phyloP scores from a whole-genome alignment of 1,140 invertebrate genomes.

The Seison nebaliae region DNA sequence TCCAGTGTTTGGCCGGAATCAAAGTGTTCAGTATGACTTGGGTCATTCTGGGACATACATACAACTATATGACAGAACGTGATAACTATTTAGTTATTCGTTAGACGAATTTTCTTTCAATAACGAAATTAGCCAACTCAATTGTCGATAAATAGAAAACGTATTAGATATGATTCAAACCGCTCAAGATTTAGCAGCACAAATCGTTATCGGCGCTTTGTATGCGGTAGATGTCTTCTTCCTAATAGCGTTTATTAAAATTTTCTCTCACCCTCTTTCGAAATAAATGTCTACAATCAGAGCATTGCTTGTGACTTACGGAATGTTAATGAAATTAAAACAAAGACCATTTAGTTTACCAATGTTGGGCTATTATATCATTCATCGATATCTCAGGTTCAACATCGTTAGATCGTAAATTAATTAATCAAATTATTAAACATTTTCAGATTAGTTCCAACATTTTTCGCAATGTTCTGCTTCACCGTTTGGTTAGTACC shows the following conservation, averaged over 20 bases:
- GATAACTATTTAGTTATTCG: constrained; percentile 4
- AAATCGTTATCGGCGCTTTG: constrained; percentile 10
- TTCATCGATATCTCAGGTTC: constrained; percentile 7
- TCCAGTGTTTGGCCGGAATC: constrained; percentile 10
- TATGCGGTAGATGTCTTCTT: constrained; percentile 12
- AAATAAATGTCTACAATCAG: not conserved
- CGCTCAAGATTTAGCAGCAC: constrained; percentile 3
- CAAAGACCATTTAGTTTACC: constrained; percentile 1
- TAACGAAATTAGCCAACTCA: not conserved
- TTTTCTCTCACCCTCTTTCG: not conserved
- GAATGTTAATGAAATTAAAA: constrained; percentile 6
- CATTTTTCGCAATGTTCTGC: constrained; percentile 4
- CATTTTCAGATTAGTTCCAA: not conserved
- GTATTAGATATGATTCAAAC: constrained; percentile 4
- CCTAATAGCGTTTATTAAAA: constrained; percentile 5
- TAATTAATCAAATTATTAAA: not conserved
- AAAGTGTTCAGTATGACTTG: constrained; percentile 11
- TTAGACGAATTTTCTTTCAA: not conserved
- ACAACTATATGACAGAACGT: constrained; percentile 10
- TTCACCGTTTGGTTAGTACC: constrained; percentile 3
- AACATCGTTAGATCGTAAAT: not conserved
- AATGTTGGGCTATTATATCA: constrained; percentile 11
- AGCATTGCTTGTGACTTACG: constrained; percentile 5
- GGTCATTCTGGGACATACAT: constrained; percentile 12
- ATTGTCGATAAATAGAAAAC: too few species aligned